Base-by-base conservation (phyloP, 2,888 invertebrate species). In the Pristionchus entomophagus region DNA sequence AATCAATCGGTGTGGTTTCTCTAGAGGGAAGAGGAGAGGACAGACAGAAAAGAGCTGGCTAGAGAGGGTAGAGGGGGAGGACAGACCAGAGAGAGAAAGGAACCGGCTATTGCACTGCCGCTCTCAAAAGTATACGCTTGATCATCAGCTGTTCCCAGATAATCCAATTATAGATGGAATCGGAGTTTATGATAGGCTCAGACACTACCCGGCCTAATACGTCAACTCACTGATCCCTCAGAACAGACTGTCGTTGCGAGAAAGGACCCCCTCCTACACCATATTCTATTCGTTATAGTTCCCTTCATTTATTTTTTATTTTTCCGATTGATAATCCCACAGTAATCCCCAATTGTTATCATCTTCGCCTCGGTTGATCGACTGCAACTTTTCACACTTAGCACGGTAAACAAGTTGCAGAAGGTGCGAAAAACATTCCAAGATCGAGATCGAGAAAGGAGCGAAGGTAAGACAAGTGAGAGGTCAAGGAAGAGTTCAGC, bases 381-480 rank as follows among this genome's bases (percentile, higher is more conserved):
- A 73, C 26, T 45, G 73, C 26, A 14, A 45, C 73, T 41, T 45
- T 26, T 73, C 73, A 65, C 65, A 65, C 65, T 65, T 65, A 22
- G 32, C 35, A 65, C 0, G 1, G 65, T 65, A 65, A 65, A 65
- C 65, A 65, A 65, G 35, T n/a, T 56, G 56, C 56, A 56, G 82
- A 53, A 90, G 80, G 78, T 88, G 80, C 32, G 80, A 59, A 86
- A 90, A 88, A 86, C 90, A 19, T 53, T 78, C 81, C 14, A 10
- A 41, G 73, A 73, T 73, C 73, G 41, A 73, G 73, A 73, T 73
- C 14, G 45, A 22, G 35, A 19, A n/a, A 65, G 65, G 35, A 35
- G 35, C 65, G 65, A 65, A 65, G 17, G 19, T 17, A 22, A 10
- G 26, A 56, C 10, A n/a, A n/a, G n/a, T n/a, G n/a, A 56, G 59